Evolutionary conservation across 1,140 invertebrate species (phyloP), one percentile per base, ranked within the genome.

Genomic region (Eufriesea mexicana): DNA sequence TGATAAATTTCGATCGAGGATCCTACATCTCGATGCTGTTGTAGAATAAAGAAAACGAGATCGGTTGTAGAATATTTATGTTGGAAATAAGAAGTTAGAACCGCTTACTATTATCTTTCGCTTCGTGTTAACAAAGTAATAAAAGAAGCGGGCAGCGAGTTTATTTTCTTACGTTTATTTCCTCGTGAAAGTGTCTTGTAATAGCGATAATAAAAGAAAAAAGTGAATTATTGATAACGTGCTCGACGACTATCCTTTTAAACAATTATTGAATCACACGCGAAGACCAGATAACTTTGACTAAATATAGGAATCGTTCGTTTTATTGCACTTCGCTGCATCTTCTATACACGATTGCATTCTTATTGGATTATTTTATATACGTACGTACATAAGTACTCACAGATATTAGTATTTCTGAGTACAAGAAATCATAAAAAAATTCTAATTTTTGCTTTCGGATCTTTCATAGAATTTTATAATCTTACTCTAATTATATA

Each of bases 181-280:
- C n/a, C n/a, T n/a, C n/a, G n/a, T n/a, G 49, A 20, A 51, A 79
- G 23, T n/a, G 70, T 62, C 23, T 80, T 47, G 18, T 73, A 64
- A 66, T 28, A 28, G 59, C 10, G 79, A 80, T 73, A 64, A 73
- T n/a, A n/a, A n/a, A n/a, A 54, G 64, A 45, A 73, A 80, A 45
- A 54, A 72, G 64, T 64, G 47, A 80, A 5, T 55, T 25, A 28
- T 18, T 16, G 71, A 81, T 64, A 74, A 66, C 49, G 25, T 45
- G 23, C 23, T 9, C 20, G 8, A 28, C 57, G 28, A 62, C 68
- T 64, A 73, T 73, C 35, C 47, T 66, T 28, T 81, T 49, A 66
- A 81, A 66, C 59, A 81, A 74, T 74, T 73, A 74, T 73, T 66
- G n/a, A 73, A 66, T 80, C 51, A 54, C 51, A 47, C 47, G 23